Base-by-base conservation (phyloP, 2,113 vertebrate species). In the Psophia crepitans region DNA sequence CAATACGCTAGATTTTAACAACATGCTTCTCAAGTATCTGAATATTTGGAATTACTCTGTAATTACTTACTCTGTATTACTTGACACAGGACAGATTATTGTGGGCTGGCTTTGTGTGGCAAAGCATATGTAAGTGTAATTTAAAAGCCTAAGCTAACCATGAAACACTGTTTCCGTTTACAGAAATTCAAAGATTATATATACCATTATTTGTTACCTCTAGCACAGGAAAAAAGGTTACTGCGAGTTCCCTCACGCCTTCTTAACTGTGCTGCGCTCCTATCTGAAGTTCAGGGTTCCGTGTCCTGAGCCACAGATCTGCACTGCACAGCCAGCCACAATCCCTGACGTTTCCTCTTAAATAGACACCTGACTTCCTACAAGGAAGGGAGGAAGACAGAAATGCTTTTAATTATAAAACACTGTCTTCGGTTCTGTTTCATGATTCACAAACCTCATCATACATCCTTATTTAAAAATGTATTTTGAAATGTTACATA, bases 401-500 rank as follows among this genome's bases (percentile, higher is more conserved):
- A 90, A 94, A 81, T 57, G 49, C 68, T 73, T 76, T 87, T 75
- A 86, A 85, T 57, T 81, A 68, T 41, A 91, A 96, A 96, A 73
- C 41, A 56, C 27, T 37, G 46, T 54, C 80, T 95, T 95, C 12
- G 32, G 58, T 78, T 57, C 53, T 60, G 64, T 49, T 87, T 88
- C 35, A 69, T 6, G 8, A 92, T 71, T 69, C 89, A 92, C 58
- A 95, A 63, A 89, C 90, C 41, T 94, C 79, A 75, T 71, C 15
- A 85, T 35, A 94, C 60, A 90, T 35, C 74, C 54, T 76, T 46
- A 92, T 60, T 92, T 71, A 87, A 97, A 96, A 95, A 97, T 92
- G 87, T 54, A 90, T 66, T 90, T 93, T 94, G 73, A 95, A 97
- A 94, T 95, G 87, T 82, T 97, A 97, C 92, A 97, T 95, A 89